Percentiles rank a stretch among this genome's conserved stretches.
phyloP scores from a whole-genome alignment of 1,140 invertebrate genomes.

The Neomicropteryx cornuta region DNA sequence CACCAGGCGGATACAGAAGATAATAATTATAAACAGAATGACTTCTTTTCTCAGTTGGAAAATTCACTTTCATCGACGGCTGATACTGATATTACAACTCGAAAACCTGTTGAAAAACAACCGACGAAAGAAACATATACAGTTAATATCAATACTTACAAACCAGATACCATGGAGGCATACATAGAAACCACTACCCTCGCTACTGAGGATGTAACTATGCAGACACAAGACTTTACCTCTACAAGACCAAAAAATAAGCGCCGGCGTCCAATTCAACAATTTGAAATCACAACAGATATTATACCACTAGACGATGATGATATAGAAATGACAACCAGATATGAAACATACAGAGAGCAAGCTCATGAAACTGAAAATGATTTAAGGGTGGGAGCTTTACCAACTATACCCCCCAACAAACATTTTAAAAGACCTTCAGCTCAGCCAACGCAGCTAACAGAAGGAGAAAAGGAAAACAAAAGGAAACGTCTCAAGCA shows the following conservation, averaged over 20 bases:
- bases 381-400: constrained; percentile 15
- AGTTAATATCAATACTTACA: constrained; percentile 1
- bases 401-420: constrained; percentile 34
- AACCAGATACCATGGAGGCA: constrained; percentile 5
- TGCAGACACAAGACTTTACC: no score
- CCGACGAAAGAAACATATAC: constrained; percentile 3
- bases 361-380: constrained; percentile 17
- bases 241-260: no score
- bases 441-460: constrained; percentile 17
- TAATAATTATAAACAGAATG: constrained; percentile 9
- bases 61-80: constrained; percentile 7
- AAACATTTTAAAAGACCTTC: constrained; percentile 33
- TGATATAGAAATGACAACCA: constrained; percentile 19
- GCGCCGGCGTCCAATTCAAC: no score
- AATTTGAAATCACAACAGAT: background rate
- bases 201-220: no score
- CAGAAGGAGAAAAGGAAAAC: constrained; percentile 25
- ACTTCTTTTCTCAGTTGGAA: constrained; percentile 10
- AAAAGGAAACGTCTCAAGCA: constrained; percentile 33
- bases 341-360: constrained; percentile 28
- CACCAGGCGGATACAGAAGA: constrained; percentile 8
- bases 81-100: constrained; percentile 1
- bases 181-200: constrained; percentile 11
- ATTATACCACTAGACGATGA: background rate
- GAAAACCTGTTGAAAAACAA: constrained; percentile 6